Base-by-base conservation (phyloP, 2,888 invertebrate species). In the Lasioglossum villosulum region DNA sequence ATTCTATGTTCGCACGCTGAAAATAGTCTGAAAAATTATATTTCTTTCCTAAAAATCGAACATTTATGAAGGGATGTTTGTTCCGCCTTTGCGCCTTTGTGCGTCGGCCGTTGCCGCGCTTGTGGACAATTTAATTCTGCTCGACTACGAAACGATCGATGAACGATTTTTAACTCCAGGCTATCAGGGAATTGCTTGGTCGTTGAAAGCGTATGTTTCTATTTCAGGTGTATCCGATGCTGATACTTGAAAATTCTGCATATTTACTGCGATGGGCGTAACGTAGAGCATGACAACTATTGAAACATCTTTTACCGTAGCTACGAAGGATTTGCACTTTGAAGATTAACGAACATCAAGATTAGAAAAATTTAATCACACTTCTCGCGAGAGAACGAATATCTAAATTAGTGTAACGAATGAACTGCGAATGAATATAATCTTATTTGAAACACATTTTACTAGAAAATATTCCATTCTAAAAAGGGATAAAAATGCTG, bases 61-160 rank as follows among this genome's bases (percentile, higher is more conserved):
- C n/a, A 12, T 59, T 59, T 27, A 59, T 59, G 4, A 16, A 59
- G 27, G 27, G 4, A 59, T 14, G 59, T 59, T 59, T n/a, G 59
- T 27, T 12, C 16, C 27, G 14, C 27, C 27, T 27, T 27, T 27
- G 27, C 59, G 16, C 27, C 14, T 14, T 27, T 14, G 59, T 71
- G 34, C 34, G 66, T 8, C 66, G 66, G 23, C 8, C 66, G 34
- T 34, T 23, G 19, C 66, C 30, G 27, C 27, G 66, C 66, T 52
- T 8, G 66, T 19, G 19, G 16, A 34, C 34, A 19, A 66, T 66
- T 66, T 16, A 66, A 66, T 34, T 66, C 66, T 19, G 34, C 16
- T 81, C 30, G 45, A 42, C 45, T 73, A n/a, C 52, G 59, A 70
- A 45, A n/a, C 27, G 73, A 34, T 63, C 66, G 16, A 59, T 16